Evolutionary conservation across 2,888 invertebrate genomes (phyloP).

Genomic region (Pyrgus malvae): DNA sequence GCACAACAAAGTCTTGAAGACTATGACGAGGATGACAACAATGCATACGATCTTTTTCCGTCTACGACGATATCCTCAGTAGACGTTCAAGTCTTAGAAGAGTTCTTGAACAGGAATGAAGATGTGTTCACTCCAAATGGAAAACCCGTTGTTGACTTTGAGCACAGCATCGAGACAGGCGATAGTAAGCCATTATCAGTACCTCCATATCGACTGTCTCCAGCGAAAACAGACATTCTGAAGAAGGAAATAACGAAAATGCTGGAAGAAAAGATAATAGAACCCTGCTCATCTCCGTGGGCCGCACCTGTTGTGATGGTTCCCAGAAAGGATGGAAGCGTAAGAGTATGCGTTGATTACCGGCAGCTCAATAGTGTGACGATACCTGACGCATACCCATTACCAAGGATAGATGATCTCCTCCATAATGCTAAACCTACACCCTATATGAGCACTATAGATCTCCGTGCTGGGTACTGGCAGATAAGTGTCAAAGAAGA

Average conservation of each 20-base stretch:
- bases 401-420: conserved; percentile 53
- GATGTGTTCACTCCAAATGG: conserved; percentile 19
- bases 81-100: not conserved
- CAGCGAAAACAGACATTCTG: not conserved
- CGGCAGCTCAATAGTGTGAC: conserved; percentile 38
- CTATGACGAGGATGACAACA: not conserved
- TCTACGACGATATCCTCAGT: not conserved
- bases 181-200: not conserved
- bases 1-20: not conserved
- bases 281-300: conserved; percentile 48
- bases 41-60: not conserved
- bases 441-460: conserved; percentile 39
- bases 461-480: conserved; percentile 39
- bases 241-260: conserved; percentile 36
- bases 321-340: conserved; percentile 43
- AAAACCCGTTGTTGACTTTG: conserved; percentile 4
- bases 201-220: not conserved
- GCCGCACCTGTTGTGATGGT: conserved; percentile 50
- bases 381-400: conserved; percentile 43
- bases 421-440: conserved; percentile 42
- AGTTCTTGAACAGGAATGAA: not conserved
- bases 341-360: conserved; percentile 50
- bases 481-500: conserved; percentile 38
- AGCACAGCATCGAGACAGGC: conserved; percentile 19
- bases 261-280: conserved; percentile 42